phyloP scores from a whole-genome alignment of 1,140 invertebrate species.

The Orussus abietinus region DNA sequence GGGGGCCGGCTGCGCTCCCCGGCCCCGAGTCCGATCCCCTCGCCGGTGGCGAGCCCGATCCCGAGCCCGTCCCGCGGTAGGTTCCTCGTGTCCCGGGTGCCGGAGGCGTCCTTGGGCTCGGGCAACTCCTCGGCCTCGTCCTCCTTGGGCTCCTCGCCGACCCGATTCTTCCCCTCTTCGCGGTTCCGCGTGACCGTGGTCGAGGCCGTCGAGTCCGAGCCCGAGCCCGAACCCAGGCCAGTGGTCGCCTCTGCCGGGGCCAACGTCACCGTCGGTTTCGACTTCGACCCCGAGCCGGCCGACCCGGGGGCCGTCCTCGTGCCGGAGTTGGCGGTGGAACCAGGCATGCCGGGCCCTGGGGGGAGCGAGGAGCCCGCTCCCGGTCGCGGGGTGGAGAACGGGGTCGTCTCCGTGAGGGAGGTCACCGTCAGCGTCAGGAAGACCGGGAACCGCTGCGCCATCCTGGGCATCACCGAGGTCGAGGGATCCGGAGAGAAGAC shows the following conservation, averaged over 20 bases:
- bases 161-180: conserved; percentile 27
- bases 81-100: conserved; percentile 59
- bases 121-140: conserved; percentile 35
- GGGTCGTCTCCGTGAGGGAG: not conserved
- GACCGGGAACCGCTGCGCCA: not conserved
- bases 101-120: conserved; percentile 47
- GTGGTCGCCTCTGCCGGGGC: conserved; percentile 21
- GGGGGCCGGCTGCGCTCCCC: conserved; percentile 62
- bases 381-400: not conserved
- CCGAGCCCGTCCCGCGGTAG: conserved; percentile 57
- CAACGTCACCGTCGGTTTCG: conserved; percentile 25
- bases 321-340: conserved; percentile 13
- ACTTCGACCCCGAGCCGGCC: conserved; percentile 23
- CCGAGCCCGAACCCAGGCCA: conserved; percentile 14
- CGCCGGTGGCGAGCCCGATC: conserved; percentile 65
- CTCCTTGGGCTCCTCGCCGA: conserved; percentile 27
- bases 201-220: conserved; percentile 17
- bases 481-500: not conserved
- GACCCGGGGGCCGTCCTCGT: conserved; percentile 20
- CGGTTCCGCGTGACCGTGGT: conserved; percentile 38
- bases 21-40: conserved; percentile 64
- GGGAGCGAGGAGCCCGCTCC: not conserved
- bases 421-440: not conserved
- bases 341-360: not conserved
- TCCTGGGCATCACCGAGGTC: not conserved